Conservation (phyloP, 2,888 invertebrate genomes). For the Yponomeuta malinellus region DNA sequence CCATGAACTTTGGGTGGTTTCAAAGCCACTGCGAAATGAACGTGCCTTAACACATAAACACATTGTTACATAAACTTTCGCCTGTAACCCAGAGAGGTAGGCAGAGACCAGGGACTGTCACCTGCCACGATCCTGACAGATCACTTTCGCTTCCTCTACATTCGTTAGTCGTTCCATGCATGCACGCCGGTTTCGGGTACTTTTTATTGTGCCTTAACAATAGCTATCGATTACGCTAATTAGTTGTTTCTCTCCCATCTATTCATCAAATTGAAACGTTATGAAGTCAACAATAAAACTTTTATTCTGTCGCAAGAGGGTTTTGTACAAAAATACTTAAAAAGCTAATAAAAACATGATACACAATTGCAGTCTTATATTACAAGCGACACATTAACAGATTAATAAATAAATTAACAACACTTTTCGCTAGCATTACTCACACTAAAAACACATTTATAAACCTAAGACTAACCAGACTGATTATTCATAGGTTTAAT, state of each 20-base stretch:
- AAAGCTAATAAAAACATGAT: neutral
- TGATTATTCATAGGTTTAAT: slow-evolving; percentile 16
- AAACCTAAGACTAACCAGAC: slow-evolving; percentile 18
- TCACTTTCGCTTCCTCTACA: too few species aligned
- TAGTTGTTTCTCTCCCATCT: neutral
- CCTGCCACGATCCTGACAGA: too few species aligned
- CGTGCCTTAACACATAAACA: too few species aligned
- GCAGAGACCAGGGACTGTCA: too few species aligned
- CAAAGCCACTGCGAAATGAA: too few species aligned
- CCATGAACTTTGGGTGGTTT: too few species aligned
- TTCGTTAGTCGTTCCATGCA: too few species aligned
- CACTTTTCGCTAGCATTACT: slow-evolving; percentile 22
- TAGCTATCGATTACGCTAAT: too few species aligned
- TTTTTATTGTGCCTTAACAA: too few species aligned
- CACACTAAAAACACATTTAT: neutral
- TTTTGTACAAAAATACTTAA: slow-evolving; percentile 45
- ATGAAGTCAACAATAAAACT: neutral
- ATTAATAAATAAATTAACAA: slow-evolving; percentile 22
- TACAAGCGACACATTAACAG: neutral
- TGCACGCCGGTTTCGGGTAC: too few species aligned
- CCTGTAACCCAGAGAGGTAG: too few species aligned
- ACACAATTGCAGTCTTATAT: slow-evolving; percentile 15
- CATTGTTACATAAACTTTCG: too few species aligned
- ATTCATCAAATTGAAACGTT: neutral
- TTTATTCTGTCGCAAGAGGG: slow-evolving; percentile 23